These are phyloP conservation scores for Tenthredo scrophulariae DNA, from an alignment of 2,888 invertebrate species.

Conservation along the genomic window DNA sequence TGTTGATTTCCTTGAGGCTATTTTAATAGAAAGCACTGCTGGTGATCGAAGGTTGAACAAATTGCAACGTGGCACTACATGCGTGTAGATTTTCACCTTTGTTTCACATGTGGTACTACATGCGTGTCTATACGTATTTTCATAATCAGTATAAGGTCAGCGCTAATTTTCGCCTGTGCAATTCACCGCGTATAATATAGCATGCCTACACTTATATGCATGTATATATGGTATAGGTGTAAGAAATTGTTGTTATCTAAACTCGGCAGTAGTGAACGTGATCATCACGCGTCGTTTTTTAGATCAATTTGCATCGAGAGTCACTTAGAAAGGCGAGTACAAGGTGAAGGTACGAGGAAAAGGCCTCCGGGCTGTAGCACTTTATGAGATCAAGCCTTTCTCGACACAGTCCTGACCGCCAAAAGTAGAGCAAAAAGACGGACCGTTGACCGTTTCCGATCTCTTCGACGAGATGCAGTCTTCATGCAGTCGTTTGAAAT, in stretches of 20 bases:
- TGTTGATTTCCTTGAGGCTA: slow-evolving; percentile 39
- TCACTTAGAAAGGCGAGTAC: slow-evolving; percentile 38
- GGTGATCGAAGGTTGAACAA: slow-evolving; percentile 27
- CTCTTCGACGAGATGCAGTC: not conserved
- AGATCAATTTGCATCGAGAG: slow-evolving; percentile 24
- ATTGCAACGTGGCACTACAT: not conserved
- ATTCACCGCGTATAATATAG: not conserved
- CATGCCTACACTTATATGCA: too few relatives aligned
- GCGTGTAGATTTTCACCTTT: slow-evolving; percentile 9
- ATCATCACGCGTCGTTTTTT: not conserved
- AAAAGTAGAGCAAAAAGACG: slow-evolving; percentile 51
- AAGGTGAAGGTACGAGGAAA: slow-evolving; percentile 50
- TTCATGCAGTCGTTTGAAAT: not conserved
- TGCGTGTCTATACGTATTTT: not conserved
- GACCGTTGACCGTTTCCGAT: slow-evolving; percentile 37
- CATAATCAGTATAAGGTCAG: not conserved
- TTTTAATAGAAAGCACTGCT: slow-evolving; percentile 24
- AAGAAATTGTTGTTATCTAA: not conserved
- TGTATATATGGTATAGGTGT: not conserved
- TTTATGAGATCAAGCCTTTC: slow-evolving; percentile 44
- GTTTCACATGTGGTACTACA: not conserved
- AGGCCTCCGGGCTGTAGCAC: slow-evolving; percentile 22
- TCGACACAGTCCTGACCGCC: not conserved
- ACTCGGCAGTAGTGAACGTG: not conserved
- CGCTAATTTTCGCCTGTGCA: not conserved